Percentiles rank a stretch among this genome's conserved stretches.
phyloP scores from a whole-genome alignment of 2,113 vertebrate genomes.

The Mesocricetus auratus region DNA sequence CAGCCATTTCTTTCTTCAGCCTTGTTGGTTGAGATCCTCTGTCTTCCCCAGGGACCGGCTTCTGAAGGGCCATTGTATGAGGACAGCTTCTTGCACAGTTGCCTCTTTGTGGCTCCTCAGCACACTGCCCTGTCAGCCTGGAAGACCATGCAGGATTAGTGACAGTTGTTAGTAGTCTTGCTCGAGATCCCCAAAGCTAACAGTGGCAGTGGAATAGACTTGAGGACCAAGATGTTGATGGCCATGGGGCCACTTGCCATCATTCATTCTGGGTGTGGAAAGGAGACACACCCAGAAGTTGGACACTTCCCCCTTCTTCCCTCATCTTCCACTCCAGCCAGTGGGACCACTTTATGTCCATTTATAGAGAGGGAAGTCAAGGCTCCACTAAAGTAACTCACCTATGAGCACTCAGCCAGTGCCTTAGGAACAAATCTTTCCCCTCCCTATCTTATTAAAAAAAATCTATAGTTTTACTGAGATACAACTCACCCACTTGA shows the following conservation, averaged over 20 bases:
- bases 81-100: not conserved
- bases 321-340: not conserved
- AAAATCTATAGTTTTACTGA: not conserved
- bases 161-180: conserved; percentile 34
- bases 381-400: not conserved
- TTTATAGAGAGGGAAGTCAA: conserved; percentile 24
- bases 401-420: not conserved
- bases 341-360: not conserved
- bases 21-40: conserved; percentile 30
- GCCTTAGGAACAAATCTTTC: not conserved
- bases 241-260: not conserved
- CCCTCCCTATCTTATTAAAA: not conserved
- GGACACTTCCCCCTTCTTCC: not conserved
- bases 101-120: conserved; percentile 45
- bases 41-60: conserved; percentile 12
- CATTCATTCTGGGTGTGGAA: not conserved
- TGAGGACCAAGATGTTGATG: not conserved
- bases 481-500: not conserved
- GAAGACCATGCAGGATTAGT: not conserved
- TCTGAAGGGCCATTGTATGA: conserved; percentile 67
- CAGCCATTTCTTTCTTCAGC: conserved; percentile 69
- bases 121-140: not conserved
- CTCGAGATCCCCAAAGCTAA: not conserved
- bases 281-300: not conserved
- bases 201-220: not conserved